phyloP scores from a whole-genome alignment of 2,113 vertebrate genomes.

The Pipa parva region DNA sequence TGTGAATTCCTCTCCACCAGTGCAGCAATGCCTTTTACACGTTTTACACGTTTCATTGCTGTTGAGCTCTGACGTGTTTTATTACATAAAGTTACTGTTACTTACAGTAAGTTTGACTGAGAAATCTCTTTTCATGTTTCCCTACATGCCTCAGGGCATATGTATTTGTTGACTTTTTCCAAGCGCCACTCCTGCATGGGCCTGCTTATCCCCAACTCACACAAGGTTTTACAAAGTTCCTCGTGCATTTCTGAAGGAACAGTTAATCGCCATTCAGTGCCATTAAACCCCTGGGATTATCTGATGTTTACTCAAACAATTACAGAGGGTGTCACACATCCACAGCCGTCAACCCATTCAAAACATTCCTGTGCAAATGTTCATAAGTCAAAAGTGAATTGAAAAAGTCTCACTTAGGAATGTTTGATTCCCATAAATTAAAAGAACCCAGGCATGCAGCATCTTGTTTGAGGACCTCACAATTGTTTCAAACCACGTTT shows the following conservation, averaged over 20 bases:
- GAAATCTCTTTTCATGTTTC: no score
- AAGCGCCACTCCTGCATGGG: constrained; percentile 5
- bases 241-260: constrained; percentile 21
- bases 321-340: constrained; percentile 16
- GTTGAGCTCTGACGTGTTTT: no score
- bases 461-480: neutral
- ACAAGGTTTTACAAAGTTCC: neutral
- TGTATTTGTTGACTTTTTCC: constrained; percentile 2
- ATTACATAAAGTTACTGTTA: no score
- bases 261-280: neutral
- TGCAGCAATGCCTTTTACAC: no score
- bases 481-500: neutral
- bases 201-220: neutral
- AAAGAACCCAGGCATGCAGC: neutral
- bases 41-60: no score
- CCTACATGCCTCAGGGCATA: no score
- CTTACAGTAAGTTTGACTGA: no score
- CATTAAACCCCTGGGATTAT: constrained; percentile 17
- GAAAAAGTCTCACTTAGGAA: neutral
- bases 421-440: neutral
- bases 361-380: constrained; percentile 18
- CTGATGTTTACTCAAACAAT: constrained; percentile 22
- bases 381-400: neutral
- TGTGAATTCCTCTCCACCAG: no score
- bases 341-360: constrained; percentile 5